A percentile compares a stretch with the other conserved stretches of the same genome.
Evolutionary conservation across 2,797 vertebrate species (phyloP).

Genomic region (Chromobotia macracanthus): DNA sequence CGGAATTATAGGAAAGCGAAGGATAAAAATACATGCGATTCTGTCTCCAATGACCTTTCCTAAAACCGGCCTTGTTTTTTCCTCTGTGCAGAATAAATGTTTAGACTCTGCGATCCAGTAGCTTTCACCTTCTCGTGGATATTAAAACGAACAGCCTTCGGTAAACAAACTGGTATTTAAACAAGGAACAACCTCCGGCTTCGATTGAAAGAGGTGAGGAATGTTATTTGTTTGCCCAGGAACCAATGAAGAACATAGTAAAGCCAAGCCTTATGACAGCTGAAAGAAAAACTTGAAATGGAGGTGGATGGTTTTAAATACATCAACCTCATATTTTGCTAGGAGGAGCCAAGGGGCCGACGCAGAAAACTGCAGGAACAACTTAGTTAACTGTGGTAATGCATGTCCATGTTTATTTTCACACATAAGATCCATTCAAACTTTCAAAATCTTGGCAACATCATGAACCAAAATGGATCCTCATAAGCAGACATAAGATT

Average conservation of each 20-base stretch:
- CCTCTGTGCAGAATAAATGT: constrained; percentile 72
- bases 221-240: constrained; percentile 73
- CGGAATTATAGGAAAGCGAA: constrained; percentile 56
- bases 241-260: constrained; percentile 54
- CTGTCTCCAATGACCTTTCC: constrained; percentile 65
- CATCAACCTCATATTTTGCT: constrained; percentile 75
- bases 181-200: constrained; percentile 60
- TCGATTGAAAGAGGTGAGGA: constrained; percentile 54
- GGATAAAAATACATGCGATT: constrained; percentile 70
- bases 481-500: background rate
- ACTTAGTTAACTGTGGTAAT: constrained; percentile 68
- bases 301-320: constrained; percentile 72
- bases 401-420: constrained; percentile 66
- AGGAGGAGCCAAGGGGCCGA: constrained; percentile 68
- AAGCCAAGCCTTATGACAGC: constrained; percentile 62
- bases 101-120: constrained; percentile 67
- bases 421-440: constrained; percentile 48
- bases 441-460: background rate
- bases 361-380: constrained; percentile 68
- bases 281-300: constrained; percentile 62
- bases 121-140: constrained; percentile 64
- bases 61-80: constrained; percentile 59
- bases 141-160: constrained; percentile 69
- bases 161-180: constrained; percentile 65
- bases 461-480: background rate